phyloP scores from a whole-genome alignment of 1,140 invertebrate genomes.

The Ruditapes philippinarum region DNA sequence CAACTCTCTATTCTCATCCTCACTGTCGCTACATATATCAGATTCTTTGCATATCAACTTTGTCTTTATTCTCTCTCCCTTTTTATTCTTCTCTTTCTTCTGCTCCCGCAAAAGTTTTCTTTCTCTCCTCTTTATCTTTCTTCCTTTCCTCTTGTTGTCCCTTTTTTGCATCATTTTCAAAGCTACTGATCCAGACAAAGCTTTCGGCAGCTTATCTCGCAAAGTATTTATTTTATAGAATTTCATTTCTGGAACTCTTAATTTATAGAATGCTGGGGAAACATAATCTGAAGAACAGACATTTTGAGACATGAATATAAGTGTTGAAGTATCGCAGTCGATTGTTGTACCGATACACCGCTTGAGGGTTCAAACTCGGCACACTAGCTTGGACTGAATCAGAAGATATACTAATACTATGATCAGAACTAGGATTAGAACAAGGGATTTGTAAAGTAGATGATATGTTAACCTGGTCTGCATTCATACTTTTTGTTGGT shows the following conservation, averaged over 20 bases:
- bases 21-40: not conserved
- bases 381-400: too few relatives aligned
- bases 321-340: too few relatives aligned
- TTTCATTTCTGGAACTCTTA: not conserved
- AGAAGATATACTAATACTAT: too few relatives aligned
- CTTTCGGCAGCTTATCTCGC: not conserved
- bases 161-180: slow-evolving; percentile 1
- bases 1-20: not conserved
- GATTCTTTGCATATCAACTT: slow-evolving; percentile 5
- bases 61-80: not conserved
- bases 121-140: not conserved
- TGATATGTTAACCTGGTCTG: too few relatives aligned
- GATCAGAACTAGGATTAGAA: too few relatives aligned
- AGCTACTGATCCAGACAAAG: not conserved
- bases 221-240: not conserved
- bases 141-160: slow-evolving; percentile 1
- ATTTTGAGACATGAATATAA: too few relatives aligned
- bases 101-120: slow-evolving; percentile 18
- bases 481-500: too few relatives aligned
- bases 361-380: too few relatives aligned
- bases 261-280: not conserved
- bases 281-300: too few relatives aligned
- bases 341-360: too few relatives aligned
- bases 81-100: not conserved
- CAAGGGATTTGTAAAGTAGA: too few relatives aligned